Evolutionary conservation across 2,113 vertebrate species (phyloP).

Genomic region (Gnathonemus longibarbis): DNA sequence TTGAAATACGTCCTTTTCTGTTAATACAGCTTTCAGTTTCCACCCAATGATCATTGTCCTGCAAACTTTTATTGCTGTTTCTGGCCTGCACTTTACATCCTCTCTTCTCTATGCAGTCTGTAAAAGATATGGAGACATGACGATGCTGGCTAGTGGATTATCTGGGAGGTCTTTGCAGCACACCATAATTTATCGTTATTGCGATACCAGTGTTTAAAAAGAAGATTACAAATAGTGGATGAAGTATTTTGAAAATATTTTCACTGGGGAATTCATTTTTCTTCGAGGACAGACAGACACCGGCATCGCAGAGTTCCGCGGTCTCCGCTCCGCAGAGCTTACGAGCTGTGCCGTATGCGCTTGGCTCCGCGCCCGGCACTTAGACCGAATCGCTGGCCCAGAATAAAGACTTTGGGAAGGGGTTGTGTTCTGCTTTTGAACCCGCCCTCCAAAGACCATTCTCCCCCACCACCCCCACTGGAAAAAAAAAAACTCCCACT

Average conservation of each 20-base stretch:
- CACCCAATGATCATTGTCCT: background rate
- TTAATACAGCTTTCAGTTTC: background rate
- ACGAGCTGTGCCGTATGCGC: slow-evolving; percentile 22
- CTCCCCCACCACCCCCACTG: slow-evolving; percentile 9
- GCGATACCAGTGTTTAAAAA: background rate
- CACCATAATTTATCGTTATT: background rate
- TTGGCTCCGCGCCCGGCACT: slow-evolving; percentile 38
- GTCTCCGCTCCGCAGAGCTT: slow-evolving; percentile 17
- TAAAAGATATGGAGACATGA: background rate
- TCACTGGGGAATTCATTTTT: background rate
- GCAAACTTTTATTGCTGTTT: background rate
- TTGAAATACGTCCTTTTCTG: background rate
- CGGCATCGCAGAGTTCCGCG: background rate
- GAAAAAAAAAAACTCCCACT: slow-evolving; percentile 20
- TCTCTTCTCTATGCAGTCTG: background rate
- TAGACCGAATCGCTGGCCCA: slow-evolving; percentile 44
- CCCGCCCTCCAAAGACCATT: slow-evolving; percentile 32
- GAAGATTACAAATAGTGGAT: background rate
- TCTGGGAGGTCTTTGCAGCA: background rate
- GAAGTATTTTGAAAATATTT: background rate
- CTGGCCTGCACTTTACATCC: background rate
- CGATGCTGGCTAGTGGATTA: background rate
- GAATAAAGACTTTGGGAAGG: slow-evolving; percentile 48
- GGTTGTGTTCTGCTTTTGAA: slow-evolving; percentile 38
- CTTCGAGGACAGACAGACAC: background rate